Base-by-base conservation (phyloP, 1,140 invertebrate genomes). In the Lepidurus couesii region DNA sequence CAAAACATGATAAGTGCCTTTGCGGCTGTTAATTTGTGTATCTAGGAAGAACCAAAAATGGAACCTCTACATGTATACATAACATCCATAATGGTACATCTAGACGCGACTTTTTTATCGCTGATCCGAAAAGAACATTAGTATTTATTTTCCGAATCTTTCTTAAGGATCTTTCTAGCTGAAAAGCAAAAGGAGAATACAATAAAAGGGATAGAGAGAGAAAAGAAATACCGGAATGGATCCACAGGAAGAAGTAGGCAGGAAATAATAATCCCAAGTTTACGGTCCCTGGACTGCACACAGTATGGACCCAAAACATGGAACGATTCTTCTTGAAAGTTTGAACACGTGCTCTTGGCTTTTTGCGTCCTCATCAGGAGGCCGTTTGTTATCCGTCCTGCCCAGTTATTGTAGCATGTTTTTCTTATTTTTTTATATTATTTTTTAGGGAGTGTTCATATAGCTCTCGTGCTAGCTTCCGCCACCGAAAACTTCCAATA, bases 361-460 rank as follows among this genome's bases (percentile, higher is more conserved):
- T 65, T 65, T 65, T 65, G 53, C 53, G 53, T 65, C 53, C 53
- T 16, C 53, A 65, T 65, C 53, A 65, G 53, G 53, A 16, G 53
- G 21, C 53, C 53, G 53, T 65, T 65, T 65, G 53, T 65, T 65
- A 65, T 65, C 53, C 53, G 53, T 65, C 53, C 13, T 65, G 21
- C 53, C 21, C 53, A 21, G 53, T 65, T 65, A 65, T 65, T 9
- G 53, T 65, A 65, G 21, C 53, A 13, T n/a, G 16, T 65, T 65
- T 47, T 65, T 65, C 53, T 65, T 16, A 34, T 34, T 34, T 34
- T 34, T 34, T 34, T 34, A 34, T 34, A 34, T 34, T 34, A 34
- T 34, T 34, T 26, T 34, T 34, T 34, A 34, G 9, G 53, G 13
- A 7, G 16, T 65, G 16, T 65, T 7, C 53, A 13, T 65, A 9